Base-by-base conservation (phyloP, 2,113 vertebrate species). In the Planiliza haematocheilus region DNA sequence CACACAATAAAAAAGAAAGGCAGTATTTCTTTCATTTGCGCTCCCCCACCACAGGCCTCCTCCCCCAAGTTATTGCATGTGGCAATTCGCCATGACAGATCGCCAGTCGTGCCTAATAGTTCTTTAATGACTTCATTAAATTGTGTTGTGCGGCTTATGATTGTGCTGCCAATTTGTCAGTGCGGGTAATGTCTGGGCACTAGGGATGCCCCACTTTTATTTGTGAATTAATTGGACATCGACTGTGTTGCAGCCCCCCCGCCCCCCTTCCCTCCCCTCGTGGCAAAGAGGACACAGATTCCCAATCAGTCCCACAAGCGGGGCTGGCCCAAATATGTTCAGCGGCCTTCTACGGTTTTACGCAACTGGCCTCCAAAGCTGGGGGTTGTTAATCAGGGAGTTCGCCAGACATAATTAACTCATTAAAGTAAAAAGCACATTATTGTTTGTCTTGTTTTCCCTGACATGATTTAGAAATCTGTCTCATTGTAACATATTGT, bases 91-190 rank as follows among this genome's bases (percentile, higher is more conserved):
- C 83, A 79, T 92, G 93, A 94, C 91, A 88, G 83, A 77, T 91
- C 68, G 75, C 48, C 74, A 79, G 90, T 87, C 84, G 34, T 69
- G 87, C 83, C 88, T 87, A 91, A 91, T 91, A 92, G 84, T 91
- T 88, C 88, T 92, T 91, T 93, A 91, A 92, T 90, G 91, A 89
- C 89, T 87, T 93, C 92, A 93, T 93, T 94, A 94, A 95, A 95
- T 93, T 94, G 94, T 94, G 94, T 95, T 94, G 95, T 94, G 94
- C 88, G 84, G 94, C 94, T 95, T 92, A 91, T 94, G 93, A 93
- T 90, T 90, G 91, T 88, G 87, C 91, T 66, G 86, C 89, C 92
- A 92, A 94, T 96, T 95, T 95, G 93, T 96, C 95, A 95, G 92
- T 63, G 85, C 70, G 30, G 87, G 84, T 95, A 94, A 95, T 89